Base-by-base conservation (phyloP, 2,888 invertebrate genomes). In the Geophilus truncorum region DNA sequence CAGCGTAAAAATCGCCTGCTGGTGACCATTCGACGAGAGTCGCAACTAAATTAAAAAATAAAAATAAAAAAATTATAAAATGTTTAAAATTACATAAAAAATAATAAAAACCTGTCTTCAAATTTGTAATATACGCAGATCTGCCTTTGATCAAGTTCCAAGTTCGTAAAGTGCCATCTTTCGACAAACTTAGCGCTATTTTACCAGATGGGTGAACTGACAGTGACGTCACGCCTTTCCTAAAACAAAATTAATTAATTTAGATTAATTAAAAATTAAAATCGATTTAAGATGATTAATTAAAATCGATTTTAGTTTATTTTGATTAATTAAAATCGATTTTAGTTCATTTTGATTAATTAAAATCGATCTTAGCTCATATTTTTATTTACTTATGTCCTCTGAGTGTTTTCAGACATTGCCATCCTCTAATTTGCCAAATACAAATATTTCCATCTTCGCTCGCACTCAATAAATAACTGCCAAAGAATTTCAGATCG, bases 61-160 rank as follows among this genome's bases (percentile, higher is more conserved):
- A n/a, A 70, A 80, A 34, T 84, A 62, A 86, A 85, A 78, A 87
- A 82, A 28, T 77, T 21, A 30, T 21, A 1, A 30, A 30, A 9
- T 10, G n/a, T 25, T 25, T 32, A 28, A 77, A 77, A 7, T 10
- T 3, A 4, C 10, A 10, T 12, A 77, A 77, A 28, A 15, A 30
- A 18, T n/a, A n/a, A n/a, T n/a, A n/a, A n/a, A n/a, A n/a, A 88
- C 92, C 92, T 85, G 90, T 92, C 82, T 92, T 91, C 36, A 97
- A 88, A 87, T 96, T 96, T n/a, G 93, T 94, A 0, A 93, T 92
- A 86, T 94, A 97, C 0, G 96, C 97, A 84, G 92, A 92, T 82
- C 96, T 90, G 0, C 97, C 97, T 87, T 95, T 96, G 0, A 97
- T 90, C 82, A 98, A 89, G 89, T 98, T 97, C 98, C 98, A 98